A percentile compares a stretch with the other conserved stretches of the same genome.
These are phyloP conservation scores for Bufotes viridis DNA, from an alignment of 2,797 vertebrate species.

Conservation along the genomic window DNA sequence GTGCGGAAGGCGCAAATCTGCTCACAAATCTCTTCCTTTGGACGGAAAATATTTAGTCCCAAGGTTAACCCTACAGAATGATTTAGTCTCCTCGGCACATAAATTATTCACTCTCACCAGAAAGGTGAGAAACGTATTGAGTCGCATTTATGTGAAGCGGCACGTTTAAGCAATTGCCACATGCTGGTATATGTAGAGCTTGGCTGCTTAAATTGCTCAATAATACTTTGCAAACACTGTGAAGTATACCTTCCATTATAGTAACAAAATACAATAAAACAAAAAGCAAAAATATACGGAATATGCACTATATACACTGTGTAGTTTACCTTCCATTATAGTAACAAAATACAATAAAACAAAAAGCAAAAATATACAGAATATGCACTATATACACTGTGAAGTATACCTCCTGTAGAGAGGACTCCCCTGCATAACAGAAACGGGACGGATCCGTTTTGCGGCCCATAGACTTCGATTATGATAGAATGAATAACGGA, in stretches of 20 bases:
- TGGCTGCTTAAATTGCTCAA: not conserved
- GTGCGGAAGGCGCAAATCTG: constrained; percentile 34
- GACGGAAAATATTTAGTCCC: constrained; percentile 19
- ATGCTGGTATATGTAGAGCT: not conserved
- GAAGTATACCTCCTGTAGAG: too few relatives aligned
- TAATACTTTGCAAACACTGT: not conserved
- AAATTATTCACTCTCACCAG: constrained; percentile 1
- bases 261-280: too few relatives aligned
- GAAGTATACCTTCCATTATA: not conserved
- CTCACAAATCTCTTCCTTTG: constrained; percentile 35
- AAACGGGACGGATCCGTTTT: too few relatives aligned
- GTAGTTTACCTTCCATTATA: too few relatives aligned
- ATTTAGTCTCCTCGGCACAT: not conserved
- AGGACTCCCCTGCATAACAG: too few relatives aligned
- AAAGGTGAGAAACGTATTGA: not conserved
- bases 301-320: too few relatives aligned
- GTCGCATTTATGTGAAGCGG: not conserved
- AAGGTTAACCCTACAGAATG: constrained; percentile 5
- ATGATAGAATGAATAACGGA: too few relatives aligned
- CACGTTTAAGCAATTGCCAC: not conserved
- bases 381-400: too few relatives aligned
- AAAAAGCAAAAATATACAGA: too few relatives aligned
- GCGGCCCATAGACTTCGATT: too few relatives aligned
- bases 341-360: too few relatives aligned
- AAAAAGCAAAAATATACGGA: too few relatives aligned